Percentiles rank a stretch among this genome's conserved stretches.
Evolutionary conservation across 2,888 invertebrate genomes (phyloP).

Genomic region (Spisula subtruncata): DNA sequence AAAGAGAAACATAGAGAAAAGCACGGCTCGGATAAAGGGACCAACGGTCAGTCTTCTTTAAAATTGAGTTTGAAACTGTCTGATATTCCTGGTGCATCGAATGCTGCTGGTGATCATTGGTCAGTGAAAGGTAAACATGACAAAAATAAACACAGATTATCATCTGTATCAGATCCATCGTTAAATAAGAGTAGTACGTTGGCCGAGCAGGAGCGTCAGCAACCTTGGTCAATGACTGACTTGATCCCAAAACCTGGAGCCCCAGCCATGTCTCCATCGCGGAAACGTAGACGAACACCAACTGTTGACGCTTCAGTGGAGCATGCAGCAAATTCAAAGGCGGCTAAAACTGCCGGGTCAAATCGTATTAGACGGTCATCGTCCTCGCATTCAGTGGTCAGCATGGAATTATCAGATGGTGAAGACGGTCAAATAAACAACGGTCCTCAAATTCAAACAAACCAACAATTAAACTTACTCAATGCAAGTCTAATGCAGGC

Average conservation of each 20-base stretch:
- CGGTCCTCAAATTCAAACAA: constrained; percentile 48
- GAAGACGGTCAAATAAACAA: constrained; percentile 58
- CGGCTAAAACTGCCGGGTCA: constrained; percentile 62
- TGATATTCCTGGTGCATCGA: constrained; percentile 60
- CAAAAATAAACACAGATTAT: constrained; percentile 57
- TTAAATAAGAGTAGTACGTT: constrained; percentile 60
- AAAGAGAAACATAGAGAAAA: constrained; percentile 60
- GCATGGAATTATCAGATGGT: constrained; percentile 77
- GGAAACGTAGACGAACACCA: constrained; percentile 72
- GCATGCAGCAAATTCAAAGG: constrained; percentile 65
- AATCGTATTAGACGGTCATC: constrained; percentile 67
- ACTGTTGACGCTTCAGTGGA: constrained; percentile 59
- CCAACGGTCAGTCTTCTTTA: constrained; percentile 62
- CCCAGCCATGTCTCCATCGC: constrained; percentile 52
- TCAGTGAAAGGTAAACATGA: constrained; percentile 66
- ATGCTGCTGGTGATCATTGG: constrained; percentile 48
- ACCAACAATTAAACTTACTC: constrained; percentile 32
- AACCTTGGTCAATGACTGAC: constrained; percentile 73
- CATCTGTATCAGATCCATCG: constrained; percentile 63
- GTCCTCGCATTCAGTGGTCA: constrained; percentile 74
- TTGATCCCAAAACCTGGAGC: constrained; percentile 54
- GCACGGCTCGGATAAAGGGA: constrained; percentile 36
- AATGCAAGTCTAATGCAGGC: constrained; percentile 59
- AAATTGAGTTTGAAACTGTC: constrained; percentile 69
- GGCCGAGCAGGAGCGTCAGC: constrained; percentile 60